phyloP scores from a whole-genome alignment of 2,888 invertebrate species.

The Drosophila mayaguana region DNA sequence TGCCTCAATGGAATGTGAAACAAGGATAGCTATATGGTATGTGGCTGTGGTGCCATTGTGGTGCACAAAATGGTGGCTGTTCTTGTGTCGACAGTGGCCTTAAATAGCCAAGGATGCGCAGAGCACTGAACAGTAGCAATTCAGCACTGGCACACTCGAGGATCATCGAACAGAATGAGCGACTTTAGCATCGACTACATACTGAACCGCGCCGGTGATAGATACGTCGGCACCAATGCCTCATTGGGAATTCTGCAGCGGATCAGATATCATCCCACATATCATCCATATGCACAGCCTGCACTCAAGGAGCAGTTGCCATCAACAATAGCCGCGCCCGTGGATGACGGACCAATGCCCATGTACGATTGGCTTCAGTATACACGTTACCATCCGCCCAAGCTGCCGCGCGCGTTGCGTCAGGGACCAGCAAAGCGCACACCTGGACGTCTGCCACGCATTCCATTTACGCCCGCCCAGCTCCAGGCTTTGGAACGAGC shows the following conservation, averaged over 20 bases:
- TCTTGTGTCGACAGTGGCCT: constrained; percentile 40
- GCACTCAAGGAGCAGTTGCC: constrained; percentile 20
- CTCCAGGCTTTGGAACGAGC: constrained; percentile 88
- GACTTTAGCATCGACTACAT: constrained; percentile 88
- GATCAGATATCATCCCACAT: constrained; percentile 45
- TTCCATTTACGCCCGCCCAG: constrained; percentile 90
- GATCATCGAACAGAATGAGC: constrained; percentile 70
- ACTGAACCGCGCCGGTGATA: constrained; percentile 86
- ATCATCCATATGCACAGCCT: constrained; percentile 62
- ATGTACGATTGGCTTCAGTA: constrained; percentile 88
- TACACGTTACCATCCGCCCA: constrained; percentile 90
- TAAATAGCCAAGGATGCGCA: constrained; percentile 70
- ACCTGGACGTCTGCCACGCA: constrained; percentile 88
- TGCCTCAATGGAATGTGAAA: constrained; percentile 17
- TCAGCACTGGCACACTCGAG: constrained; percentile 42
- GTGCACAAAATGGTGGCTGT: constrained; percentile 44
- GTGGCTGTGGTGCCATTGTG: constrained; percentile 5
- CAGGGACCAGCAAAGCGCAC: constrained; percentile 86
- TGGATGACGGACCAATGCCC: constrained; percentile 66
- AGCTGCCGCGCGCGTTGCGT: constrained; percentile 86
- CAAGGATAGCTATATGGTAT: constrained; percentile 34
- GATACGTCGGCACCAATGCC: constrained; percentile 81
- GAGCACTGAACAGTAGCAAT: constrained; percentile 59
- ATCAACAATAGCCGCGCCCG: constrained; percentile 8
- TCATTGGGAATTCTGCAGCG: constrained; percentile 73